These are phyloP conservation scores for Enteromius mattozi DNA, from an alignment of 2,797 vertebrate genomes.

Conservation along the genomic window DNA sequence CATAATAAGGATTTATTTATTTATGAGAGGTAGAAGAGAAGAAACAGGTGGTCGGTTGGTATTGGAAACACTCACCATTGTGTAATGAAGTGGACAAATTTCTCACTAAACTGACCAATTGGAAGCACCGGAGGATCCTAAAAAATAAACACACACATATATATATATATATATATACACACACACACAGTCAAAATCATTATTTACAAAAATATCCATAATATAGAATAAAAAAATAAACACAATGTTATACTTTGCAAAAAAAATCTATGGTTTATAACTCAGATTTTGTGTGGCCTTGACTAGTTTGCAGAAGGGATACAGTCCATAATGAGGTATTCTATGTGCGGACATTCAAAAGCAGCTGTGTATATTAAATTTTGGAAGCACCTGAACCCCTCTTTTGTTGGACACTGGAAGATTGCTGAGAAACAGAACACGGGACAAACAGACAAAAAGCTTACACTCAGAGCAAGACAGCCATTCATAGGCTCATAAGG, in stretches of 20 bases:
- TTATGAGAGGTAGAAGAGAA: not conserved
- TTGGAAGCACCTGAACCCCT: constrained; percentile 69
- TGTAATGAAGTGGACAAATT: constrained; percentile 97
- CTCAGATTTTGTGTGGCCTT: constrained; percentile 46
- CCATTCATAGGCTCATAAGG: constrained; percentile 5
- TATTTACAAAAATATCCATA: not conserved
- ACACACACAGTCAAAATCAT: not conserved
- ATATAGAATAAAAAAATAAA: not conserved
- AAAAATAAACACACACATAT: constrained; percentile 50
- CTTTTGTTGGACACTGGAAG: constrained; percentile 57
- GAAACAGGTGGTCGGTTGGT: not conserved
- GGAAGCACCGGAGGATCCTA: constrained; percentile 97
- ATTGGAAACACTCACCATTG: constrained; percentile 90
- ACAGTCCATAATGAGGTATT: constrained; percentile 39
- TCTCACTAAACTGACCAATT: constrained; percentile 93
- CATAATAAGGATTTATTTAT: not conserved
- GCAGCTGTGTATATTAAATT: constrained; percentile 54
- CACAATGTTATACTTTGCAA: not conserved
- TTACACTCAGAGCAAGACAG: not conserved
- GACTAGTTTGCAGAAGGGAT: constrained; percentile 29
- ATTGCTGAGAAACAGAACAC: constrained; percentile 40
- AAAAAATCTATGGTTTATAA: not conserved
- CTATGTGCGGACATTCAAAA: constrained; percentile 44
- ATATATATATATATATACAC: constrained; percentile 17
- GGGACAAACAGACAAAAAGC: constrained; percentile 33